Conservation (phyloP, 2,888 invertebrate genomes). For the Hypomecis punctinalis region DNA sequence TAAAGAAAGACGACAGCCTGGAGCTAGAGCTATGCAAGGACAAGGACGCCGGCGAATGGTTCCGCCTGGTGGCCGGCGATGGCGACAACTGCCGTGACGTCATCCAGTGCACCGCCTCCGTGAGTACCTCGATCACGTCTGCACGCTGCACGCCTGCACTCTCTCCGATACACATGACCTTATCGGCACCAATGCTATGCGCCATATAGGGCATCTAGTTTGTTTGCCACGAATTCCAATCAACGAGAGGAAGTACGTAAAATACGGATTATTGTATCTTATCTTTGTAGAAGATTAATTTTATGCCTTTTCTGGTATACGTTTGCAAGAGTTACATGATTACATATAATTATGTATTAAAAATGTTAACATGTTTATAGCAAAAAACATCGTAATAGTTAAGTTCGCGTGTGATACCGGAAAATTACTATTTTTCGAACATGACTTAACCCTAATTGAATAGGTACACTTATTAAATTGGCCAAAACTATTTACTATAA, state of each 20-base stretch:
- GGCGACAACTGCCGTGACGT: conserved; percentile 97
- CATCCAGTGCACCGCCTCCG: conserved; percentile 97
- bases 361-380: neutral
- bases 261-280: neutral
- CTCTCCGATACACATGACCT: conserved; percentile 36
- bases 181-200: conserved; percentile 31
- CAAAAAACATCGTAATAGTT: too few relatives aligned
- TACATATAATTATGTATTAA: neutral
- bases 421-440: neutral
- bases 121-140: conserved; percentile 77
- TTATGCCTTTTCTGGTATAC: conserved; percentile 1
- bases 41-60: conserved; percentile 98
- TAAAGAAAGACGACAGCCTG: conserved; percentile 94
- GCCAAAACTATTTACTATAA: too few relatives aligned
- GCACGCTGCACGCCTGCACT: conserved; percentile 32
- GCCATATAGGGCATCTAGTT: conserved; percentile 29
- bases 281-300: neutral
- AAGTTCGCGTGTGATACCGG: too few relatives aligned
- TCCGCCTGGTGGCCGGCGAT: conserved; percentile 94
- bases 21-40: conserved; percentile 96
- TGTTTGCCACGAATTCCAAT: conserved; percentile 7
- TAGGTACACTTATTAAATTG: too few relatives aligned
- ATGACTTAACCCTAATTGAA: neutral
- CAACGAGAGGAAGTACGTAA: neutral
- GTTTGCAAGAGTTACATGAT: neutral